Evolutionary conservation across 2,113 vertebrate genomes (phyloP), one percentile per base, ranked within the genome.

Genomic region (Pomatorhinus ruficollis): DNA sequence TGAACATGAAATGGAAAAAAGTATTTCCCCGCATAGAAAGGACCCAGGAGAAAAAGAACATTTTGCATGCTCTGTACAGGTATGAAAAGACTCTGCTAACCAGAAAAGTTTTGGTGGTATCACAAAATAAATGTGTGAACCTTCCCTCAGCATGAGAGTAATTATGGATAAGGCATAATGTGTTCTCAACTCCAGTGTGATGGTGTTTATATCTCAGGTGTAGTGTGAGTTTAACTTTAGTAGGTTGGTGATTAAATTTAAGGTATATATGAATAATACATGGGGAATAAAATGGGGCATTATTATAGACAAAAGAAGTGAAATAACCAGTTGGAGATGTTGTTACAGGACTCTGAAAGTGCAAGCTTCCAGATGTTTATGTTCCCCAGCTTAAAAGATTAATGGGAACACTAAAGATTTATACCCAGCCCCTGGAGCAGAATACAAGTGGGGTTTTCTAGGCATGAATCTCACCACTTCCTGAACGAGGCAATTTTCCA

Each of bases 221-320:
- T 80, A 94, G 91, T 95, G 86, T 72, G 93, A 98, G 94, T 98
- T 98, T 97, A 97, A 97, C 96, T 96, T 97, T 95, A 95, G 95
- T 89, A 75, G 35, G 54, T 45, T 97, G 92, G 94, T 98, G 97
- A 97, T 98, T 97, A 98, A 97, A 98, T 97, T 97, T 97, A 98
- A 98, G 96, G 74, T 97, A 96, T 82, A 72, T 80, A 97, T 98
- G 95, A 98, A 97, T 97, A 97, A 98, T 97, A 97, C 92, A 97
- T 97, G 31, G 71, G 20, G 72, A 96, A 95, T 91, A 54, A 96
- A 97, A 97, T 53, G 71, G 80, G 77, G 47, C 78, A 92, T 91
- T 96, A 97, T 96, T 94, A 83, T 80, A 91, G 75, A 91, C 81
- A 94, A 94, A 96, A 95, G 68, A 93, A 95, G 76, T 44, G 69